Evolutionary conservation across 2,888 invertebrate genomes (phyloP).

Genomic region (Nymphalis c-album): DNA sequence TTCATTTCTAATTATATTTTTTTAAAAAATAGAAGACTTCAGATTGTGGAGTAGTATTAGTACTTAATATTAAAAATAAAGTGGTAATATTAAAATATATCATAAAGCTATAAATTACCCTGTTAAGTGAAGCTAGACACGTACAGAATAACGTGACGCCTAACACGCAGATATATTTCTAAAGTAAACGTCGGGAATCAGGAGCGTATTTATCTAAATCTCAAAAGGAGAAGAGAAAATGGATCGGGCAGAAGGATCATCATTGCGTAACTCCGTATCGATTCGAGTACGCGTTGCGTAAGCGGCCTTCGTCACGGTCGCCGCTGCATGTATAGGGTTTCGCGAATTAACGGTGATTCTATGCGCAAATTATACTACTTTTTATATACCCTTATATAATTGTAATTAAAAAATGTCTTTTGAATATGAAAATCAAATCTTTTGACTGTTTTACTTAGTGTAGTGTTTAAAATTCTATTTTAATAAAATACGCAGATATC

Average conservation of each 20-base stretch:
- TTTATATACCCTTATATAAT: neutral
- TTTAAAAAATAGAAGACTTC: too few species aligned
- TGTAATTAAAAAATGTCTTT: neutral
- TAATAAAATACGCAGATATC: too few species aligned
- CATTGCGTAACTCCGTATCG: slow-evolving; percentile 62
- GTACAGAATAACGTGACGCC: neutral
- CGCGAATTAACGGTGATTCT: slow-evolving; percentile 36
- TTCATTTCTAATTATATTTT: too few species aligned
- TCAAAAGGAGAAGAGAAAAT: slow-evolving; percentile 39
- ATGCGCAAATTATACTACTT: neutral
- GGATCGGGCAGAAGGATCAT: slow-evolving; percentile 51
- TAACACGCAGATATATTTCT: neutral
- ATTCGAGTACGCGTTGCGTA: slow-evolving; percentile 61
- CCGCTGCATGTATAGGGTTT: slow-evolving; percentile 68
- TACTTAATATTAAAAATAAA: too few species aligned
- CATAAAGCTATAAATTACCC: neutral
- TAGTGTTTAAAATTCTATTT: too few species aligned
- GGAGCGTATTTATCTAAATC: slow-evolving; percentile 30
- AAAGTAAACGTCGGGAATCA: slow-evolving; percentile 28
- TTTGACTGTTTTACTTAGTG: too few species aligned
- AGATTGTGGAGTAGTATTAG: too few species aligned
- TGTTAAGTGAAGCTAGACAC: neutral
- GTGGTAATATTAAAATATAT: too few species aligned
- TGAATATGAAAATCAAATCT: too few species aligned
- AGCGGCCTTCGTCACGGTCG: slow-evolving; percentile 50